Conservation (phyloP, 2,113 vertebrate species). For the Puma concolor region DNA sequence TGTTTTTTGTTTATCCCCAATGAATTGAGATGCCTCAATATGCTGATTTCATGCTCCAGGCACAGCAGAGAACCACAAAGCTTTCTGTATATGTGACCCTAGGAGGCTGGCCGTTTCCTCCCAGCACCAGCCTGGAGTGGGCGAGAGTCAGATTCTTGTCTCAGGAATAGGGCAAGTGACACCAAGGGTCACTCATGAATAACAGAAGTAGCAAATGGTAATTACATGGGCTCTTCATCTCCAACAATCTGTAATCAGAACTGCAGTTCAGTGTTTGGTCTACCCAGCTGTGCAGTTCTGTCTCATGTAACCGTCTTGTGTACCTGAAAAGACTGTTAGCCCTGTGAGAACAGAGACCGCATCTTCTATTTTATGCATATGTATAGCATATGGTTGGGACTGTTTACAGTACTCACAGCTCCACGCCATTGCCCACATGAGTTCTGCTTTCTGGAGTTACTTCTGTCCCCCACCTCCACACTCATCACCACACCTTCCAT, state of each 20-base stretch:
- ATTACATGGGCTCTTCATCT: neutral
- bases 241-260: neutral
- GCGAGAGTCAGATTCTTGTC: neutral
- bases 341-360: neutral
- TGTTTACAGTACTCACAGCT: neutral
- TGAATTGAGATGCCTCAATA: neutral
- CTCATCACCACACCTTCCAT: neutral
- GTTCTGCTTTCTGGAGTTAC: neutral
- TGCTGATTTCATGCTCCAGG: neutral
- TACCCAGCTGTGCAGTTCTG: neutral
- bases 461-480: neutral
- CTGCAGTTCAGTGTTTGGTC: neutral
- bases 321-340: neutral
- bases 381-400: neutral
- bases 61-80: neutral
- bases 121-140: neutral
- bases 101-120: neutral
- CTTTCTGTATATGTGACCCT: neutral
- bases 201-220: neutral
- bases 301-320: neutral
- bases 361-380: neutral
- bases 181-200: neutral
- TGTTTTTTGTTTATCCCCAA: neutral
- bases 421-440: neutral
- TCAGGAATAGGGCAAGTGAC: neutral